Base-by-base conservation (phyloP, 2,113 vertebrate genomes). In the Saguinus midas region DNA sequence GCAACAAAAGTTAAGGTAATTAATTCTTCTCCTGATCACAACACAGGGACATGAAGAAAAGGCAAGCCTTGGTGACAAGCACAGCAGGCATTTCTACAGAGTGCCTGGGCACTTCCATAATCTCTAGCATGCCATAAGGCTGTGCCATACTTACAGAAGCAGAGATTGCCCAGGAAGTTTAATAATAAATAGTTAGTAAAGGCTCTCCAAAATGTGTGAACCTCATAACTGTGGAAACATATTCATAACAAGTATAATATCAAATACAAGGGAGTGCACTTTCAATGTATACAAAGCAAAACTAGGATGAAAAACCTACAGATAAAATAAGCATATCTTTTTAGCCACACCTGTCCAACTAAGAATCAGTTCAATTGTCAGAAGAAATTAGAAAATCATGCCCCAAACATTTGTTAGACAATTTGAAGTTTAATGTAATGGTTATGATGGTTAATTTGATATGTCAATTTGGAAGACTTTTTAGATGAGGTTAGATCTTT, bases 101-200 rank as follows among this genome's bases (percentile, higher is more conserved):
- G 4, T 25, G 20, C 6, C 9, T 3, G 7, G 52, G 17, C 27
- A 27, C 20, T 82, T 83, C 8, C 45, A 75, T 80, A 21, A 40
- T 55, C 23, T 58, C n/a, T 64, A 70, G 20, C 17, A 6, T n/a
- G 40, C 21, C n/a, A 27, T 0, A 21, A 55, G 43, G 1, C 25
- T 20, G 23, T 6, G 52, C 32, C 16, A 4, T n/a, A 37, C 43
- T 52, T 79, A 55, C 2, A 92, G 68, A 32, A 91, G 55, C 9
- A 83, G 21, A 5, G 20, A 52, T 52, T 29, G n/a, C 13, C 35
- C 16, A 32, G 11, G 18, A 88, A 73, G 58, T n/a, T 92, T 68
- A 82, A 94, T 87, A 83, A 83, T 52, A 90, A 78, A 80, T 7
- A 87, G 25, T 6, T 81, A 61, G 43, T 70, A n/a, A 81, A 84